Percentiles rank a stretch among this genome's conserved stretches.
Evolutionary conservation across 2,797 vertebrate species (phyloP).

Genomic region (Clarias fuscus): DNA sequence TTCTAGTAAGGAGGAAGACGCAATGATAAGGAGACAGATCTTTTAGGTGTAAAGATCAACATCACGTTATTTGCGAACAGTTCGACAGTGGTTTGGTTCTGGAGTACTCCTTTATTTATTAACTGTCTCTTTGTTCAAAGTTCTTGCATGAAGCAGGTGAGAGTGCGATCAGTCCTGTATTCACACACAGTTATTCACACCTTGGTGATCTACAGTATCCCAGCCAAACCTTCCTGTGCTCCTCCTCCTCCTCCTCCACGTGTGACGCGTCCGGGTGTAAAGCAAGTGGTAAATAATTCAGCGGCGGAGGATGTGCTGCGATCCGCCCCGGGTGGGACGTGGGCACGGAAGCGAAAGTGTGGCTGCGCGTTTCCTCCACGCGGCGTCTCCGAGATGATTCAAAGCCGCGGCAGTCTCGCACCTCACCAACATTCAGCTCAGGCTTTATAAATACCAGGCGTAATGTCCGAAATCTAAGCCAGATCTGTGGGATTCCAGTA

Average conservation of each 20-base stretch:
- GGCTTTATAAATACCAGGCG: background rate
- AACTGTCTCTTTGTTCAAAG: background rate
- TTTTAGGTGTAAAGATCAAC: background rate
- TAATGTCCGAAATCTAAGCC: background rate
- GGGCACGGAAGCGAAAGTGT: slow-evolving; percentile 6
- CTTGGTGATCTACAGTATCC: background rate
- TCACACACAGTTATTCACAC: slow-evolving; percentile 31
- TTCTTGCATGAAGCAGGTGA: slow-evolving; percentile 14
- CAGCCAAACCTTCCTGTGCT: slow-evolving; percentile 3
- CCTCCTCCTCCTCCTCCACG: background rate
- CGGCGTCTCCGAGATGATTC: background rate
- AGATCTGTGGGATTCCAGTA: background rate
- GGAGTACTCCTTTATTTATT: background rate
- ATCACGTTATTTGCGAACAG: background rate
- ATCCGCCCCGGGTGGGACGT: slow-evolving; percentile 16
- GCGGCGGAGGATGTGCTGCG: slow-evolving; percentile 31
- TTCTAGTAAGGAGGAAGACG: background rate
- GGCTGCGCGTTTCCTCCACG: background rate
- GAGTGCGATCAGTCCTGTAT: background rate
- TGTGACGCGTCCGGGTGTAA: slow-evolving; percentile 35
- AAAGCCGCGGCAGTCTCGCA: background rate
- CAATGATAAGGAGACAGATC: background rate
- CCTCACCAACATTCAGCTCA: slow-evolving; percentile 15
- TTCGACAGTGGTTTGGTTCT: too few species aligned
- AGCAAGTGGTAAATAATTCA: slow-evolving; percentile 53